Evolutionary conservation across 2,113 vertebrate genomes (phyloP).

Genomic region (Electrona antarctica): DNA sequence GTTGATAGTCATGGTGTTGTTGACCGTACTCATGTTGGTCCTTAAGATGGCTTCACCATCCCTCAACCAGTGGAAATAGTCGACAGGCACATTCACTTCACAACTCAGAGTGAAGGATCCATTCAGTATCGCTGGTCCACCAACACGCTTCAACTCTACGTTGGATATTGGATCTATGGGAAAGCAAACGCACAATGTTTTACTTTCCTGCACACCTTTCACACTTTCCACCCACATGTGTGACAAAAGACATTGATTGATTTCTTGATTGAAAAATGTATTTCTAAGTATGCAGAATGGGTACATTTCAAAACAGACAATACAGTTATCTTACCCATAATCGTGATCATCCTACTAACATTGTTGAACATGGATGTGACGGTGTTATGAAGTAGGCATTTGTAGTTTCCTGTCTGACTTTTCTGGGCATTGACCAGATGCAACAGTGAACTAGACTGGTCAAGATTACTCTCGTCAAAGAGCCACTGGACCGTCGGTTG

Average conservation of each 20-base stretch:
- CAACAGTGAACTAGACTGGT: conserved; percentile 21
- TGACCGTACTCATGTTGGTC: neutral
- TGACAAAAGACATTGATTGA: too few relatives aligned
- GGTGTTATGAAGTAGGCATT: conserved; percentile 65
- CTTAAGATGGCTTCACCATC: conserved; percentile 12
- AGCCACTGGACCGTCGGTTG: conserved; percentile 61
- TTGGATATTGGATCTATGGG: conserved; percentile 57
- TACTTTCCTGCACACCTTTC: neutral
- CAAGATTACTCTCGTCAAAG: conserved; percentile 34
- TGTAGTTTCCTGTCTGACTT: conserved; percentile 65
- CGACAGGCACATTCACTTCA: conserved; percentile 38
- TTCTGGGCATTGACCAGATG: conserved; percentile 25
- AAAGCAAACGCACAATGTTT: conserved; percentile 8
- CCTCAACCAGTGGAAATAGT: conserved; percentile 61
- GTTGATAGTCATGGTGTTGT: conserved; percentile 45
- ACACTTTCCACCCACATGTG: neutral
- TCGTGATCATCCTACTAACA: conserved; percentile 24
- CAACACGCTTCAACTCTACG: conserved; percentile 22
- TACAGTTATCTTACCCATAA: conserved; percentile 59
- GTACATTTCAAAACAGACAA: neutral
- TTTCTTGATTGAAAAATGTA: too few relatives aligned
- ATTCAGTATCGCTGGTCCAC: conserved; percentile 36
- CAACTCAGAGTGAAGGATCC: conserved; percentile 56
- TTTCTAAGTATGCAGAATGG: too few relatives aligned
- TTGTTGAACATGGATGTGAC: conserved; percentile 56